Evolutionary conservation across 2,113 vertebrate species (phyloP).

Genomic region (Callionymus lyra): DNA sequence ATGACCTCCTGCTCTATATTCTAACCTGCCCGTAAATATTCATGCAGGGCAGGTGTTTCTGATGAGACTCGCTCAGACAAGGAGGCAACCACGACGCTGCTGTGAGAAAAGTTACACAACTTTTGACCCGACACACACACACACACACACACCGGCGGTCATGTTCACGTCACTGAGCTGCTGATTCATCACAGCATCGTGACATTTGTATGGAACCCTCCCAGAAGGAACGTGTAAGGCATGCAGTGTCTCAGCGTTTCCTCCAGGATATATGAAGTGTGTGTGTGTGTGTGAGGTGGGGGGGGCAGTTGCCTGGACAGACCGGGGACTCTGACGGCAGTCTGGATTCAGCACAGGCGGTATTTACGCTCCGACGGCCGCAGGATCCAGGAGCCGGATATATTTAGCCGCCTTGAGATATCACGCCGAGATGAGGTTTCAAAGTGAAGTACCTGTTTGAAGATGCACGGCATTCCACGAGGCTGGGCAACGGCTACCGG

Average conservation of each 20-base stretch:
- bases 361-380: constrained; percentile 60
- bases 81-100: not conserved
- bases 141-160: constrained; percentile 19
- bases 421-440: constrained; percentile 63
- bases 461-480: constrained; percentile 65
- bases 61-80: too few species aligned
- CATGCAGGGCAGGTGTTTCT: too few species aligned
- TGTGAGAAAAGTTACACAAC: constrained; percentile 18
- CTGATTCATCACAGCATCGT: constrained; percentile 46
- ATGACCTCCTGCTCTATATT: too few species aligned
- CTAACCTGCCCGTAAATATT: too few species aligned
- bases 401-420: constrained; percentile 60
- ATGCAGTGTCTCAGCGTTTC: constrained; percentile 55
- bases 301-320: constrained; percentile 53
- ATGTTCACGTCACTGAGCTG: constrained; percentile 23
- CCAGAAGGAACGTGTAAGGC: constrained; percentile 46
- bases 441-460: constrained; percentile 68
- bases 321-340: constrained; percentile 46
- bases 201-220: constrained; percentile 44
- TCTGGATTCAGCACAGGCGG: constrained; percentile 31
- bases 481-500: constrained; percentile 49
- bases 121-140: constrained; percentile 33
- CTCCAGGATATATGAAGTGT: constrained; percentile 15
- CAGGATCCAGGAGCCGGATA: constrained; percentile 50
- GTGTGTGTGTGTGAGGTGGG: constrained; percentile 18